A percentile compares a stretch with the other conserved stretches of the same genome.
Evolutionary conservation across 2,113 vertebrate species (phyloP).

Genomic region (Lycaon pictus): DNA sequence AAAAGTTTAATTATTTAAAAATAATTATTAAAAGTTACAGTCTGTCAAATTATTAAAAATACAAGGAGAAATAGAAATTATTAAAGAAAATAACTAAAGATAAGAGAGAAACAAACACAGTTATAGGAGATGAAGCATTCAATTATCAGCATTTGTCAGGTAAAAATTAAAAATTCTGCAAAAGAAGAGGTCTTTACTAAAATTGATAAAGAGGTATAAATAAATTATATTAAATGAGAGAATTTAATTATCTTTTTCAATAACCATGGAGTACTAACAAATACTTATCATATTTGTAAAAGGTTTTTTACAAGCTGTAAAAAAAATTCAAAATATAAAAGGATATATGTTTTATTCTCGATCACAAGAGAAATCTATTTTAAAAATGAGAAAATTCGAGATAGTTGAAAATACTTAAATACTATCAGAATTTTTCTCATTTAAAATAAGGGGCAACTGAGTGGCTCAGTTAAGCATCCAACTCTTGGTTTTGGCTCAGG

Average conservation of each 20-base stretch:
- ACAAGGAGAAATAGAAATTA: not conserved
- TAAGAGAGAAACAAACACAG: not conserved
- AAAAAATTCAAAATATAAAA: not conserved
- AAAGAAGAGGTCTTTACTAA: not conserved
- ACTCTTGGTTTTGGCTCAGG: not conserved
- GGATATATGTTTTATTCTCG: not conserved
- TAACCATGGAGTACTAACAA: not conserved
- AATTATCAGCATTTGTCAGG: not conserved
- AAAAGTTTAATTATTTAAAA: not conserved
- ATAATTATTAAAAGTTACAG: not conserved
- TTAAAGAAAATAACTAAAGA: not conserved
- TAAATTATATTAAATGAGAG: not conserved
- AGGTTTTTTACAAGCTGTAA: not conserved
- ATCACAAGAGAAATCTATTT: not conserved
- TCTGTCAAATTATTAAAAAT: not conserved
- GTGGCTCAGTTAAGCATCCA: not conserved
- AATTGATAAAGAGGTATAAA: not conserved
- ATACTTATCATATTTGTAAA: not conserved
- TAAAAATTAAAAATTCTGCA: not conserved
- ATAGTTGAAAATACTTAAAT: not conserved
- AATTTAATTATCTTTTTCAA: not conserved
- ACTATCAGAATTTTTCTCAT: not conserved
- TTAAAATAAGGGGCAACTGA: not conserved
- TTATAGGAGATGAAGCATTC: not conserved
- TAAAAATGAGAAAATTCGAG: not conserved